phyloP scores from a whole-genome alignment of 2,888 invertebrate species.

The Chromoteleia sp. region DNA sequence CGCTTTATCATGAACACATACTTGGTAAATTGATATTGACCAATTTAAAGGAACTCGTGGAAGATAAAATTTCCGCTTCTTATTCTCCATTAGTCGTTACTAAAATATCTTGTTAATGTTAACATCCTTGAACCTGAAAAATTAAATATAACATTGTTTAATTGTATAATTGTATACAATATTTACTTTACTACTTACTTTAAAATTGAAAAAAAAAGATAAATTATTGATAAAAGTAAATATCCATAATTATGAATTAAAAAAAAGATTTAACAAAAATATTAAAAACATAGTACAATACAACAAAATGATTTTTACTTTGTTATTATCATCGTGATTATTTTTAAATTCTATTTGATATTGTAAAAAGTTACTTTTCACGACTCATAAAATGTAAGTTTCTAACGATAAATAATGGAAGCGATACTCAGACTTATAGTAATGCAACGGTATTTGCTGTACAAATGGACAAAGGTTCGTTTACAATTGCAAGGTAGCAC shows the following conservation, averaged over 20 bases:
- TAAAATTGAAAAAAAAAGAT: too few relatives aligned
- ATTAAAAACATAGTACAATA: too few relatives aligned
- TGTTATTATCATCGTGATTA: too few relatives aligned
- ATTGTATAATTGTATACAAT: too few relatives aligned
- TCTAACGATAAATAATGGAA: slow-evolving; percentile 12
- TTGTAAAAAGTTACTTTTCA: too few relatives aligned
- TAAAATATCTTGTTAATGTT: slow-evolving; percentile 15
- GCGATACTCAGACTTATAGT: background rate
- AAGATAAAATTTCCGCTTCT: slow-evolving; percentile 39
- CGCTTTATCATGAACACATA: slow-evolving; percentile 57
- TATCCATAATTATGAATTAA: too few relatives aligned
- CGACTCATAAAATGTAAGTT: slow-evolving; percentile 11
- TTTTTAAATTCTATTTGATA: too few relatives aligned
- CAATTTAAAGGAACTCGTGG: slow-evolving; percentile 45
- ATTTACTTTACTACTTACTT: too few relatives aligned
- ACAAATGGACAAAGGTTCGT: slow-evolving; percentile 1
- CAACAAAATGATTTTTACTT: too few relatives aligned
- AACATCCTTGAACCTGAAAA: slow-evolving; percentile 44
- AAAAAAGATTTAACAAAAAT: too few relatives aligned
- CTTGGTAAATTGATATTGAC: slow-evolving; percentile 29
- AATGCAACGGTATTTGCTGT: slow-evolving; percentile 3
- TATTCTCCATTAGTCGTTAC: slow-evolving; percentile 48
- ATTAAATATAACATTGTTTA: background rate
- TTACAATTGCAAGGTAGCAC: background rate
- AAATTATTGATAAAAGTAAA: too few relatives aligned